phyloP scores from a whole-genome alignment of 1,140 invertebrate genomes.

The Hyles vespertilio region DNA sequence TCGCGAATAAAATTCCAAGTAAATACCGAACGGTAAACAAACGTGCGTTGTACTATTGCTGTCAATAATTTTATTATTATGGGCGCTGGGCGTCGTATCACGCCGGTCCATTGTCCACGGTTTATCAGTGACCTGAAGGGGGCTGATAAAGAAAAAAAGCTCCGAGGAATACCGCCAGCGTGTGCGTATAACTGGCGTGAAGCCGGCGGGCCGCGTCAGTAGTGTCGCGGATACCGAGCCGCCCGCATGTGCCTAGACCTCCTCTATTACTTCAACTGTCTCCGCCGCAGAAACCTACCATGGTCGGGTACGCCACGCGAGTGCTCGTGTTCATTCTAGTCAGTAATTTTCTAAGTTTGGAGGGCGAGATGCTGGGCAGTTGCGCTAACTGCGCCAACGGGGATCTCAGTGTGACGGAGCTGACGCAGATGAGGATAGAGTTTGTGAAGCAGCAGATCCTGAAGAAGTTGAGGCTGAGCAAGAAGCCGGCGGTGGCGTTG shows the following conservation, averaged over 20 bases:
- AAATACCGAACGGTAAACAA: not conserved
- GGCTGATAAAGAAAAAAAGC: constrained; percentile 7
- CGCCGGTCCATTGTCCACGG: constrained; percentile 36
- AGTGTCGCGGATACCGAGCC: constrained; percentile 23
- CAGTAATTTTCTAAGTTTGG: constrained; percentile 39
- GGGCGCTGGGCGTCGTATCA: constrained; percentile 20
- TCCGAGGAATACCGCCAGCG: constrained; percentile 4
- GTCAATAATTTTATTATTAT: not conserved
- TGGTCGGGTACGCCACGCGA: constrained; percentile 29
- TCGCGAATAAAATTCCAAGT: constrained; percentile 7
- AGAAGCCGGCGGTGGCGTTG: constrained; percentile 77
- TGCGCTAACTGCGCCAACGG: constrained; percentile 58
- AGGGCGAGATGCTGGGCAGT: constrained; percentile 38
- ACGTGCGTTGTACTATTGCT: not conserved
- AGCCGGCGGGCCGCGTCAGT: constrained; percentile 29
- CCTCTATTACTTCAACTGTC: constrained; percentile 49
- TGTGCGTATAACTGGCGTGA: constrained; percentile 3
- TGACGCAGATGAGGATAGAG: constrained; percentile 80
- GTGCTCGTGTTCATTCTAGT: constrained; percentile 47
- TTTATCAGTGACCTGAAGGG: constrained; percentile 9
- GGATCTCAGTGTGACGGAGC: constrained; percentile 40
- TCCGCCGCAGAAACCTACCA: constrained; percentile 44
- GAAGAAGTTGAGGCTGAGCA: constrained; percentile 84
- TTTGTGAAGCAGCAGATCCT: constrained; percentile 89
- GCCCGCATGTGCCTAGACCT: constrained; percentile 54